Evolutionary conservation across 2,113 vertebrate genomes (phyloP), one percentile per base, ranked within the genome.

Genomic region (Amblyopsis rosae): DNA sequence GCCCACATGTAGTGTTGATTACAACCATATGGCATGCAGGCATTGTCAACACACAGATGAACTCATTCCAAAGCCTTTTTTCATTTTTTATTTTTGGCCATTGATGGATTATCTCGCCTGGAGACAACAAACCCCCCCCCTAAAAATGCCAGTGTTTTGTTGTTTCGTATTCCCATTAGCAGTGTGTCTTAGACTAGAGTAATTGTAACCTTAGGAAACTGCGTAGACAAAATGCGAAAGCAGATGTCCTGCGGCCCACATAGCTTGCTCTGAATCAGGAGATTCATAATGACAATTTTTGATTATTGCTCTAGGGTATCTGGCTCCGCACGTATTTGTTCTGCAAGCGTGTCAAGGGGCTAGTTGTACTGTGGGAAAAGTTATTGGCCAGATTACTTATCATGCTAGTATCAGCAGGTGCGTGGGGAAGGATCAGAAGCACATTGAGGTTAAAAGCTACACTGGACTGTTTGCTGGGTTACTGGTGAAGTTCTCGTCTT

Each of bases 1-100:
- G 72, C 74, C 74, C 81, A 84, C 74, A 81, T 88, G 77, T 86
- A 82, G 78, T 72, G 78, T 69, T 89, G 83, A 86, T 86, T 83
- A 78, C 80, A 88, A 85, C 87, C 84, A 86, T 81, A 88, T 26
- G 26, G 26, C 26, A 26, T 62, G 61, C 79, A 86, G 70, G 16
- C 86, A 82, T 85, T 84, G 84, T 89, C 79, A 81, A 79, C 84
- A 77, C 85, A 82, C 69, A 75, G 69, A 83, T 80, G 82, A 59
- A 51, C 68, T 78, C 77, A 75, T 81, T 86, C 82, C 75, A 77
- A 83, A 79, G 82, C 76, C 79, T 82, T 75, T 26, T 26, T 26
- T 26, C 26, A 26, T 26, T 26, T 26, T 76, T 77, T 59, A 70
- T 63, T 53, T n/a, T 53, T 13, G 51, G 70, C 80, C 76, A 83